Conservation (phyloP, 2,888 invertebrate species). For the Drosophila borborema region DNA sequence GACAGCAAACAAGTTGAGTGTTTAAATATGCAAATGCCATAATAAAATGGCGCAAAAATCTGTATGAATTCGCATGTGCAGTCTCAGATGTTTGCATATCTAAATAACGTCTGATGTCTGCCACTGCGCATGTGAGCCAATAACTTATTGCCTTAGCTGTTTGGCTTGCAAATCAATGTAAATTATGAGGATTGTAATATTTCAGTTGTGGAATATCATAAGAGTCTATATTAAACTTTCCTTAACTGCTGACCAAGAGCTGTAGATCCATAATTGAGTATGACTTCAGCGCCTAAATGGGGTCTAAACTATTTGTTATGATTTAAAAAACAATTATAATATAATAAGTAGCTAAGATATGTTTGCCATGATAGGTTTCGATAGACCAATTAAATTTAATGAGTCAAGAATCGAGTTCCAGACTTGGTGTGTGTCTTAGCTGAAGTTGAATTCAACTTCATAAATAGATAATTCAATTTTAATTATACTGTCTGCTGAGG, state of each 20-base stretch:
- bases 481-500: neutral
- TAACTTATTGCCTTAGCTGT: neutral
- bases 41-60: neutral
- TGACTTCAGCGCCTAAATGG: neutral
- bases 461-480: neutral
- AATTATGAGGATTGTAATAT: neutral
- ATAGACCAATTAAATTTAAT: neutral
- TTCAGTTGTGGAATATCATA: neutral
- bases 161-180: neutral
- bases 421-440: no score
- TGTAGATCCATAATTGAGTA: neutral
- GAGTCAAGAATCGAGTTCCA: no score
- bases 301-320: neutral
- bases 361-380: neutral
- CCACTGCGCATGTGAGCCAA: neutral
- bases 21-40: slow-evolving; percentile 15
- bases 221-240: neutral
- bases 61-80: neutral
- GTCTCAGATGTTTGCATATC: neutral
- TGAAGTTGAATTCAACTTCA: neutral
- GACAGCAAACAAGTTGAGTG: slow-evolving; percentile 26
- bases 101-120: neutral
- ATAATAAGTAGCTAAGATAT: neutral
- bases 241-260: neutral
- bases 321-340: no score